Evolutionary conservation across 1,140 invertebrate genomes (phyloP).

Genomic region (Tetragnatha versicolor): DNA sequence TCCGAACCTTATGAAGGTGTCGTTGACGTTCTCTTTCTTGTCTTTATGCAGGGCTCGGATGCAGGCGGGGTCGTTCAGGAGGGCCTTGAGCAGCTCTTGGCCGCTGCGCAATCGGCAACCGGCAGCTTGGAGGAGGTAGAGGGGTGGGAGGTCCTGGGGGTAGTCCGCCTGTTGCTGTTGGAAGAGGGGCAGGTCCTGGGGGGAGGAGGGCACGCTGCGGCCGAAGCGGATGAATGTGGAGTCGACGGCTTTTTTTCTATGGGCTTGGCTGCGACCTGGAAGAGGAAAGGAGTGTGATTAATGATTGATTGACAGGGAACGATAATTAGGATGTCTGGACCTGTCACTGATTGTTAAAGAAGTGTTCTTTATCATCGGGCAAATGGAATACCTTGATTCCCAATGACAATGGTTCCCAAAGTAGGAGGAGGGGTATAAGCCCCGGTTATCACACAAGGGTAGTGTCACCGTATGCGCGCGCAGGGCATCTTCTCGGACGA

Average conservation of each 20-base stretch:
- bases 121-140: constrained; percentile 25
- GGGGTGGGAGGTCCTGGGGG: neutral
- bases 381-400: no score
- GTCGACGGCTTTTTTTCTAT: constrained; percentile 47
- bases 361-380: no score
- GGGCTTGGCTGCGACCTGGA: no score
- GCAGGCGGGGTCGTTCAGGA: constrained; percentile 30
- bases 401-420: no score
- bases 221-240: constrained; percentile 50
- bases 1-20: constrained; percentile 53
- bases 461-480: no score
- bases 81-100: constrained; percentile 14
- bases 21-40: constrained; percentile 45
- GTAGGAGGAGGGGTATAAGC: no score
- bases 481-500: no score
- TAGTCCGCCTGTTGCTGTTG: neutral
- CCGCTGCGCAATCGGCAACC: constrained; percentile 13
- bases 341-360: no score
- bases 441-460: no score
- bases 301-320: no score
- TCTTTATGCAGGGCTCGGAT: constrained; percentile 35
- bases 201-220: neutral
- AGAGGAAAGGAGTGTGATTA: no score
- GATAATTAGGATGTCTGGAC: no score
- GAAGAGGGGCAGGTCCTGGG: neutral